A percentile compares a stretch with the other conserved stretches of the same genome.
phyloP scores from a whole-genome alignment of 2,113 vertebrate species.

The Marmota monax region DNA sequence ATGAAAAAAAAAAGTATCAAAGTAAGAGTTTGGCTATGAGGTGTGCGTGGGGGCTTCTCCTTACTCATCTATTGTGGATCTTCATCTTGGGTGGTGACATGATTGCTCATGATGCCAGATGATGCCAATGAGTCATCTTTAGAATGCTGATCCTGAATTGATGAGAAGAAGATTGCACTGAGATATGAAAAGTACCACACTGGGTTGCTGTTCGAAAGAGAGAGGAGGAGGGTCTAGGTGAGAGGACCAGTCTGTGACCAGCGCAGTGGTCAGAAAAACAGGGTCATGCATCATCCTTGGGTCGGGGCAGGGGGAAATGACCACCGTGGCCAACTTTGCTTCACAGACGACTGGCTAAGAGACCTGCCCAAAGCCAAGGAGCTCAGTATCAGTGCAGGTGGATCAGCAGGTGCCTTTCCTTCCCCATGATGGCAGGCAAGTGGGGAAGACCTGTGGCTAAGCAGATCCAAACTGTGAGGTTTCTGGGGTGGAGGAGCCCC shows the following conservation, averaged over 20 bases:
- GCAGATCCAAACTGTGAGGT: no score
- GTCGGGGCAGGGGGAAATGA: neutral
- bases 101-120: neutral
- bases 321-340: neutral
- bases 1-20: neutral
- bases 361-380: neutral
- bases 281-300: fast-evolving
- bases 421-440: neutral
- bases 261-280: neutral
- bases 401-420: neutral
- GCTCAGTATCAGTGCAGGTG: neutral
- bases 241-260: neutral
- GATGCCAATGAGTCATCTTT: neutral
- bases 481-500: neutral
- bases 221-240: neutral
- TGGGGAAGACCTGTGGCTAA: neutral
- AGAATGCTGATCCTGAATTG: neutral
- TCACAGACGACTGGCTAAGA: neutral
- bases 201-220: neutral
- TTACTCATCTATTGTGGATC: neutral
- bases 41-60: neutral
- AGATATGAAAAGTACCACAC: neutral
- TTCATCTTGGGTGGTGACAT: neutral
- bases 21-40: neutral
- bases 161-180: neutral